Base-by-base conservation (phyloP, 2,888 invertebrate genomes). In the Pachydiplax longipennis region DNA sequence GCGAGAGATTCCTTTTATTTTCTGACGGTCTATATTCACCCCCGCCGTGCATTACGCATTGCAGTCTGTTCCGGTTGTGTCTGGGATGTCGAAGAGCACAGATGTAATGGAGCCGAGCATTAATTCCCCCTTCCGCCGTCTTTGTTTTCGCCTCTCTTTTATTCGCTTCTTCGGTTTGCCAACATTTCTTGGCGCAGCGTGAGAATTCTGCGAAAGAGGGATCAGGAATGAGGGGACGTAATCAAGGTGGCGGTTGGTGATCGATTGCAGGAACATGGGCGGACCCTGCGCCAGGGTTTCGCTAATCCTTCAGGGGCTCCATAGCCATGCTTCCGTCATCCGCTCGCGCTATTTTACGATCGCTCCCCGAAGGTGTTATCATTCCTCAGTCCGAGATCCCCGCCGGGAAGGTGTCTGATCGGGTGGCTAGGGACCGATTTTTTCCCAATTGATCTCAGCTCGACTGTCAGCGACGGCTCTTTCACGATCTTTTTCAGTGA, bases 131-230 rank as follows among this genome's bases (percentile, higher is more conserved):
- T n/a, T 73, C 31, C 80, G 40, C 37, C 35, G 44, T 61, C 48
- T 82, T 90, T 58, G 58, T 61, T 81, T 58, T 61, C 37, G 44
- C 37, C 35, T 35, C 25, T 2, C 82, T 82, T 65, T 90, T 73
- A 22, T 82, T n/a, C 40, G n/a, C 44, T 31, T 35, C 90, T 35
- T 58, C 90, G 18, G 58, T 81, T 31, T 61, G 81, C 81, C 82
- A 82, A 58, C 73, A 44, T 48, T 82, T 82, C 81, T 81, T 81
- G 61, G 65, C 81, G 82, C 90, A 61, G 44, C 90, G 53, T 44
- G 73, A 31, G 31, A 73, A 73, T 73, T 73, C 73, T 73, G 65
- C n/a, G 65, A 65, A 25, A 65, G 25, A 25, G 73, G 73, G 73
- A 31, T 73, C 73, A 73, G 73, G 73, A 73, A 73, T 73, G 73